phyloP scores from a whole-genome alignment of 2,113 vertebrate genomes.

The Dascyllus trimaculatus region DNA sequence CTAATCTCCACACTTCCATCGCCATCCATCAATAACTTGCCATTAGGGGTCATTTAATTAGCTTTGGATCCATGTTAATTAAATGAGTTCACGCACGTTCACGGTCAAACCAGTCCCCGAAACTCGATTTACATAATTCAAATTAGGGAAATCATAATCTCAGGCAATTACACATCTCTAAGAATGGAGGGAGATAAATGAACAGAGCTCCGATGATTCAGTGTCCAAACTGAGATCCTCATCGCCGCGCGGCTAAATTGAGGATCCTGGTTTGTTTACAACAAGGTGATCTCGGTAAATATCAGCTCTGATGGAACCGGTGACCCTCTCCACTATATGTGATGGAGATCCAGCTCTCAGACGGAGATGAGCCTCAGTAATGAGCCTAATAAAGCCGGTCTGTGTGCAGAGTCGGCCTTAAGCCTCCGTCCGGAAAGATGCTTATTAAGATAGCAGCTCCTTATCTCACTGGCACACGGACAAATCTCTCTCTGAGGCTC shows the following conservation, averaged over 20 bases:
- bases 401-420: conserved; percentile 53
- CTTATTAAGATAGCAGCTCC: conserved; percentile 74
- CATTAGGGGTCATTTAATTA: conserved; percentile 59
- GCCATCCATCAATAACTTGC: neutral
- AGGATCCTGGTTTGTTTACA: conserved; percentile 43
- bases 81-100: conserved; percentile 24
- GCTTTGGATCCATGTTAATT: conserved; percentile 35
- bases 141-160: conserved; percentile 49
- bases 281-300: conserved; percentile 41
- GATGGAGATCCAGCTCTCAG: conserved; percentile 39
- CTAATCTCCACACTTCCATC: conserved; percentile 11
- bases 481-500: conserved; percentile 39
- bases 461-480: conserved; percentile 70
- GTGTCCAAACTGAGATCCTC: conserved; percentile 15
- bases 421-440: conserved; percentile 63
- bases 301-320: neutral
- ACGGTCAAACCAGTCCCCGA: conserved; percentile 24
- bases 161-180: conserved; percentile 20
- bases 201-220: conserved; percentile 17
- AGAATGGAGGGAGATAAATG: conserved; percentile 19
- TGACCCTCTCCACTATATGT: conserved; percentile 21
- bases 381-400: conserved; percentile 53
- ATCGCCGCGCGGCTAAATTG: conserved; percentile 9
- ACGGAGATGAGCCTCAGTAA: conserved; percentile 39
- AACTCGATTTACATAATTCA: conserved; percentile 55